Conservation (phyloP, 2,888 invertebrate species). For the Lepidocyrtinus sp. region DNA sequence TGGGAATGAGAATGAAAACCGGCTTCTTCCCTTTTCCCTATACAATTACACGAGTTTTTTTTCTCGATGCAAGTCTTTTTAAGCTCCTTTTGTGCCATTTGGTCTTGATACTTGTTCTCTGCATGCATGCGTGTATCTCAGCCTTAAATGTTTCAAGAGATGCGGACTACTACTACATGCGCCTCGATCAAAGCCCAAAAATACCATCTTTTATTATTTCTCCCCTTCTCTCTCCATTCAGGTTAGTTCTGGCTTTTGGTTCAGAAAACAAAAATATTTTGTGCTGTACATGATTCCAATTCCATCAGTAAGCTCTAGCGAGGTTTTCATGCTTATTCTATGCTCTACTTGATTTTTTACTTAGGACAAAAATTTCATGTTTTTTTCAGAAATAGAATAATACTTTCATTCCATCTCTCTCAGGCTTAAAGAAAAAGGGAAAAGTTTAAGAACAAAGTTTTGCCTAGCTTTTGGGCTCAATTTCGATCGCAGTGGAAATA, state of each 20-base stretch:
- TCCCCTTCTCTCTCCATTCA: not conserved
- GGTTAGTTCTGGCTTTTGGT: slow-evolving; percentile 3
- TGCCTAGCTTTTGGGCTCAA: not conserved
- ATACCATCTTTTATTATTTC: slow-evolving; percentile 20
- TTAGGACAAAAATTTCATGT: not conserved
- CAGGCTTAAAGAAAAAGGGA: not conserved
- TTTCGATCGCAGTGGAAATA: not conserved
- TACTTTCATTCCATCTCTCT: not conserved
- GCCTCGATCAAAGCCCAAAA: slow-evolving; percentile 12
- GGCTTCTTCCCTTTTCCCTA: slow-evolving; percentile 6
- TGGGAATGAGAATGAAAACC: not conserved
- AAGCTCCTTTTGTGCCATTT: slow-evolving; percentile 12
- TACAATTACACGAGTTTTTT: not conserved
- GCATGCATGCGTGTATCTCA: not conserved
- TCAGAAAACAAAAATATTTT: slow-evolving; percentile 2
- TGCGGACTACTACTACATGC: too few species aligned
- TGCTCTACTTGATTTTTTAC: slow-evolving; percentile 5
- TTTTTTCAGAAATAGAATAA: slow-evolving; percentile 4
- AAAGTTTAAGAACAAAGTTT: not conserved
- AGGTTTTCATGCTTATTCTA: slow-evolving; percentile 1
- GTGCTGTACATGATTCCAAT: slow-evolving; percentile 14
- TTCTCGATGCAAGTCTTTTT: slow-evolving; percentile 23
- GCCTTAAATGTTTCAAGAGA: too few species aligned
- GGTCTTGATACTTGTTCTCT: not conserved
- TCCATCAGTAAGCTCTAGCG: not conserved